Conservation (phyloP, 2,797 vertebrate genomes). For the Xerus rutilus region DNA sequence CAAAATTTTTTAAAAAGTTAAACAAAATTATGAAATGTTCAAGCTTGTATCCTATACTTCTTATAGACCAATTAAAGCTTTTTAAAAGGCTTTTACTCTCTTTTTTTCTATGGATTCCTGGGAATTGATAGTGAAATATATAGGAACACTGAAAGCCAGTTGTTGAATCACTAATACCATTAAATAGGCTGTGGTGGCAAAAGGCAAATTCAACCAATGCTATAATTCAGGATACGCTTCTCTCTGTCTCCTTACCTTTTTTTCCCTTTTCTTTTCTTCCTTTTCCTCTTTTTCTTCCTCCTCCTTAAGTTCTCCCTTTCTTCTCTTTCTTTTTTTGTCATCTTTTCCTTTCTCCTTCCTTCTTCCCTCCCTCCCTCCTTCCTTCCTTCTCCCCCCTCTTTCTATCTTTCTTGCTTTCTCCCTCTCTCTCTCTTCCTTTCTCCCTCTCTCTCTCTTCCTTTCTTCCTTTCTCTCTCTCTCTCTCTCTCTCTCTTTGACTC, state of each 20-base stretch:
- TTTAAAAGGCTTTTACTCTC: neutral
- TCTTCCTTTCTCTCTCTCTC: neutral
- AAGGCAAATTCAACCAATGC: neutral
- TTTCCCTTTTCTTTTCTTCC: neutral
- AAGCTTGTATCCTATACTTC: neutral
- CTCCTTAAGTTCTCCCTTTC: too few species aligned
- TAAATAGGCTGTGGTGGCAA: neutral
- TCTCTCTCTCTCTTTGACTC: neutral
- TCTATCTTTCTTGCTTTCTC: too few species aligned
- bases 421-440: neutral
- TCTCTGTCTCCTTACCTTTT: neutral
- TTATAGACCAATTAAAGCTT: neutral
- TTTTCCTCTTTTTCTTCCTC: too few species aligned
- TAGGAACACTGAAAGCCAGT: neutral
- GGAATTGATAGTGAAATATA: neutral
- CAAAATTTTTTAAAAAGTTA: neutral
- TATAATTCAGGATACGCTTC: neutral
- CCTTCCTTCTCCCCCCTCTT: neutral
- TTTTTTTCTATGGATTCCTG: neutral
- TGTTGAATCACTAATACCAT: neutral
- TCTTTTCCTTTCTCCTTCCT: too few species aligned
- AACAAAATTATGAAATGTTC: constrained; percentile 19
- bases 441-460: fast-evolving
- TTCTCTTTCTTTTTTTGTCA: too few species aligned
- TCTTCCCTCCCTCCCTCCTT: too few species aligned